phyloP scores from a whole-genome alignment of 2,888 invertebrate species.

The Yponomeuta malinellus region DNA sequence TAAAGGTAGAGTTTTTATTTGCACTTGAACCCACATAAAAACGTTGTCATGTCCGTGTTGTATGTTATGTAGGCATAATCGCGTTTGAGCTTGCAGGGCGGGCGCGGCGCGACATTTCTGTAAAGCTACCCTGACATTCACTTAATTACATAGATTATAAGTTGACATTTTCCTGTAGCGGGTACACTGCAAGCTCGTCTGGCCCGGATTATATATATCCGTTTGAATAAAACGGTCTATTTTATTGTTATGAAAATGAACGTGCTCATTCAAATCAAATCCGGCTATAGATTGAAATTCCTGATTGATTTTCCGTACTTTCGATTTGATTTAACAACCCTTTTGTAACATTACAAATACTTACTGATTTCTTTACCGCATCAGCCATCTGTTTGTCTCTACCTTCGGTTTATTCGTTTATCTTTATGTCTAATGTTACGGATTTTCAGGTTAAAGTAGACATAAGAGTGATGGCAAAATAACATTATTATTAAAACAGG shows the following conservation, averaged over 20 bases:
- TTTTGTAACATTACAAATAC: too few relatives aligned
- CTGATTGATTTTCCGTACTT: too few relatives aligned
- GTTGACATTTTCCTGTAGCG: constrained; percentile 63
- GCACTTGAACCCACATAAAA: not conserved
- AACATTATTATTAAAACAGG: not conserved
- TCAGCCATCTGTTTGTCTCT: too few relatives aligned
- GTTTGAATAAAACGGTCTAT: constrained; percentile 22
- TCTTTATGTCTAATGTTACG: too few relatives aligned
- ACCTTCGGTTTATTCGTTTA: too few relatives aligned
- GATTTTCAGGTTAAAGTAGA: too few relatives aligned
- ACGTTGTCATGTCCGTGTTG: not conserved
- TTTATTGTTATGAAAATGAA: not conserved
- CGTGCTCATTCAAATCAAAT: not conserved
- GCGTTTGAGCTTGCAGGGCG: constrained; percentile 22
- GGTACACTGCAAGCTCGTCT: constrained; percentile 55
- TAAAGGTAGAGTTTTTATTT: not conserved
- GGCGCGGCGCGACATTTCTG: constrained; percentile 24
- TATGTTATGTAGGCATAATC: constrained; percentile 29
- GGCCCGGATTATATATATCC: constrained; percentile 58
- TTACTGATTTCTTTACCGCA: too few relatives aligned
- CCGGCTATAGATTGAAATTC: not conserved
- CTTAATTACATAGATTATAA: constrained; percentile 74
- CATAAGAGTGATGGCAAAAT: too few relatives aligned
- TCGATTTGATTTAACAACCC: too few relatives aligned
- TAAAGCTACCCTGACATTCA: constrained; percentile 62